Percentiles rank a stretch among this genome's conserved stretches.
These are phyloP conservation scores for Coregonus suidteri DNA, from an alignment of 2,797 vertebrate genomes.

Conservation along the genomic window DNA sequence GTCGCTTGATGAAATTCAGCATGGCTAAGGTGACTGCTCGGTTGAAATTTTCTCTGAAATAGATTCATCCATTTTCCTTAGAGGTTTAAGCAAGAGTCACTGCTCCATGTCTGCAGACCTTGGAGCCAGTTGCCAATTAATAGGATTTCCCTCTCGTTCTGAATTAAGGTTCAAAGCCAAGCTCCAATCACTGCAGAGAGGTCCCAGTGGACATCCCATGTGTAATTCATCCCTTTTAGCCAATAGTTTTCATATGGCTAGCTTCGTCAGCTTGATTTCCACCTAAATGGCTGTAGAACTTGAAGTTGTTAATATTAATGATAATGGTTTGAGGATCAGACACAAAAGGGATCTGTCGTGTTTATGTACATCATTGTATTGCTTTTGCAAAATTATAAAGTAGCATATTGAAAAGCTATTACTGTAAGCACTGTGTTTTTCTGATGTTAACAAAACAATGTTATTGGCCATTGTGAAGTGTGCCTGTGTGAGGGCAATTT, in stretches of 20 bases:
- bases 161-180: constrained; percentile 50
- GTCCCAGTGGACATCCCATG: background rate
- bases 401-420: no score
- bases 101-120: constrained; percentile 40
- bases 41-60: constrained; percentile 22
- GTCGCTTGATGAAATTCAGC: constrained; percentile 10
- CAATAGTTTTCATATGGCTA: background rate
- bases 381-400: no score
- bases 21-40: background rate
- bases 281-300: background rate
- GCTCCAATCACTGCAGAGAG: constrained; percentile 26
- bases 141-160: constrained; percentile 54
- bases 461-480: no score
- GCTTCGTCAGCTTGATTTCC: background rate
- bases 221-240: background rate
- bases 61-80: constrained; percentile 47
- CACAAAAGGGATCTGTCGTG: background rate
- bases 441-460: no score
- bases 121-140: constrained; percentile 56
- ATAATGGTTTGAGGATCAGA: background rate
- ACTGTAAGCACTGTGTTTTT: no score
- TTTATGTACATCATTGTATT: background rate
- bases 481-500: background rate
- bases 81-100: constrained; percentile 44
- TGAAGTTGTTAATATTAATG: background rate